Conservation (phyloP, 2,797 vertebrate species). For the Parotocinclus haroldoi region DNA sequence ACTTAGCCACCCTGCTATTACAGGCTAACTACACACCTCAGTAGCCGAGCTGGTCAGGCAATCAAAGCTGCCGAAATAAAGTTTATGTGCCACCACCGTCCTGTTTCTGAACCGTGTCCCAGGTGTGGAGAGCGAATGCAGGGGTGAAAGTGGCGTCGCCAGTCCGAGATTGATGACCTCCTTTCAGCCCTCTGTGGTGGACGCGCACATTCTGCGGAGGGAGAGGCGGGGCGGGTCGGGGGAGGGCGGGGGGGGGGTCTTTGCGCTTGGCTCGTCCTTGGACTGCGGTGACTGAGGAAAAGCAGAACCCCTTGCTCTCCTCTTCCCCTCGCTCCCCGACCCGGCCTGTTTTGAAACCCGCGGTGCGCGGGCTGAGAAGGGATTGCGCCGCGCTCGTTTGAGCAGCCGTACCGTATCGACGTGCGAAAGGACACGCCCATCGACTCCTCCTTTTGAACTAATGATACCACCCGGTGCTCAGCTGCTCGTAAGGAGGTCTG, state of each 20-base stretch:
- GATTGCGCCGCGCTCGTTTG: too few relatives aligned
- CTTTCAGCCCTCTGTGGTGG: conserved; percentile 59
- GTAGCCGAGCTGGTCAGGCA: conserved; percentile 11
- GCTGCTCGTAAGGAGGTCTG: too few relatives aligned
- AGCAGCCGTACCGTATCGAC: too few relatives aligned
- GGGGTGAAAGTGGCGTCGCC: conserved; percentile 56
- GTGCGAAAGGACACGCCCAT: too few relatives aligned
- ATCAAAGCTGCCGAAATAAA: conserved; percentile 32
- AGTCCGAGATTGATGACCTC: conserved; percentile 60
- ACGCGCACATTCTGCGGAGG: conserved; percentile 25
- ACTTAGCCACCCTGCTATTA: background rate
- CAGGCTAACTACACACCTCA: conserved; percentile 29
- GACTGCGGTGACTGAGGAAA: conserved; percentile 50
- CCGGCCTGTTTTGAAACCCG: conserved; percentile 14
- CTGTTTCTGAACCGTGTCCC: conserved; percentile 65
- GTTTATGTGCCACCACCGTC: too few relatives aligned
- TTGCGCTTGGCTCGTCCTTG: conserved; percentile 41
- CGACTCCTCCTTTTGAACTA: too few relatives aligned
- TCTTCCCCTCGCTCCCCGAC: conserved; percentile 3
- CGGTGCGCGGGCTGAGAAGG: conserved; percentile 33
- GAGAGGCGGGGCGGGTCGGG: conserved; percentile 10
- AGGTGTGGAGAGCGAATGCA: conserved; percentile 62
- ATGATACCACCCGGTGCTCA: too few relatives aligned
- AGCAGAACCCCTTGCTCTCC: conserved; percentile 45
- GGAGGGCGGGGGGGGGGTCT: too few relatives aligned